Evolutionary conservation across 2,113 vertebrate species (phyloP), one percentile per base, ranked within the genome.

Genomic region (Synodontis membranacea): DNA sequence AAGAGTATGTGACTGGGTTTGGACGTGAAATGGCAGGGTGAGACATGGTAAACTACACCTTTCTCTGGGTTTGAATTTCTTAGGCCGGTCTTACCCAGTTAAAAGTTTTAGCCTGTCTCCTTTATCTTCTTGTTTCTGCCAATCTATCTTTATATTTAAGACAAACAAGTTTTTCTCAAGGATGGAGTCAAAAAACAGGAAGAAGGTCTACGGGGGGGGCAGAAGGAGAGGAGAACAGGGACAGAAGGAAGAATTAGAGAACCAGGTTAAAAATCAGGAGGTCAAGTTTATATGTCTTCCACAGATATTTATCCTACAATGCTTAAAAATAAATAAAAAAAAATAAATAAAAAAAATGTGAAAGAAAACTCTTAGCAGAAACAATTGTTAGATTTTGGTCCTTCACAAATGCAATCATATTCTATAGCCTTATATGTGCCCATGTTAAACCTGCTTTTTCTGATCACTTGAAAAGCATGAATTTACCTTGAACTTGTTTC

Each of bases 401-500:
- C n/a, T n/a, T n/a, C n/a, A n/a, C n/a, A n/a, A n/a, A n/a, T n/a
- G n/a, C n/a, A n/a, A n/a, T n/a, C 42, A 78, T 82, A 28, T 64
- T 75, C n/a, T 34, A 62, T 39, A 75, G 66, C 39, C 52, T 66
- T 81, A 54, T 25, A 37, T 56, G 39, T 7, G 9, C 42, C 68
- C 46, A 21, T 44, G 46, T 79, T 25, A 80, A 62, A 75, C n/a
- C 50, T 56, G 8, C n/a, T 48, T 3, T 80, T 72, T 79, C 28
- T 46, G 21, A 78, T 58, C 14, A 28, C 52, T 72, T 56, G 11
- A 58, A 42, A 79, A 72, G 34, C 50, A 42, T 2, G 25, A 46
- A 39, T 88, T 94, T 95, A 99, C 98, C 98, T 99, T 99, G 93
- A 99, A 99, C 88, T 99, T 99, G 95, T 99, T 99, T 87, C 97